Conservation (phyloP, 2,113 vertebrate genomes). For the Coturnix japonica region DNA sequence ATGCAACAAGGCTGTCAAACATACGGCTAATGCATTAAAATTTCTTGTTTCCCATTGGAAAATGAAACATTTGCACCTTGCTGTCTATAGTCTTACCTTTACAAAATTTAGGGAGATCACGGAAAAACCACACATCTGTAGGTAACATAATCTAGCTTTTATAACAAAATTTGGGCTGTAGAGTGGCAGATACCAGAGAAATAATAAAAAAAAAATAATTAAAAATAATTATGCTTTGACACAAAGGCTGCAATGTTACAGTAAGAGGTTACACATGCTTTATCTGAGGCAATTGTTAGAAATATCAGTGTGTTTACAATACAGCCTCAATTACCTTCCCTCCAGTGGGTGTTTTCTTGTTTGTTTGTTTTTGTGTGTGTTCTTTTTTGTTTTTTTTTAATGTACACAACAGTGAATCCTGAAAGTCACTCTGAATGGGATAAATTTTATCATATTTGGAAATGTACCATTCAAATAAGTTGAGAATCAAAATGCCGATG, state of each 20-base stretch:
- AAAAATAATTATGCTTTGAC: not conserved
- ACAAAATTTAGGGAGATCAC: not conserved
- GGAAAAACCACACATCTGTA: not conserved
- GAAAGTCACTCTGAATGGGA: not conserved
- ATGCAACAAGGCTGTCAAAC: not conserved
- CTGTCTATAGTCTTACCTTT: not conserved
- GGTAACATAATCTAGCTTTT: not conserved
- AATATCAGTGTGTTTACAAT: not conserved
- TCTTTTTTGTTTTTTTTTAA: not conserved
- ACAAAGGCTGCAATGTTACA: not conserved
- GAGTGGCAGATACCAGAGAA: not conserved
- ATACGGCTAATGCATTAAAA: not conserved
- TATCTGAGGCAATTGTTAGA: not conserved
- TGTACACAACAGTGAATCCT: not conserved
- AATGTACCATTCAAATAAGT: not conserved
- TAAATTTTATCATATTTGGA: slow-evolving; percentile 13
- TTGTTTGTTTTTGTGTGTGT: not conserved
- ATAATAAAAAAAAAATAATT: not conserved
- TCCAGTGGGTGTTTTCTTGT: not conserved
- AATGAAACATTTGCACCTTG: not conserved
- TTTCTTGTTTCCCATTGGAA: slow-evolving; percentile 2
- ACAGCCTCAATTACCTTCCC: not conserved
- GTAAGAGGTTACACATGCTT: not conserved
- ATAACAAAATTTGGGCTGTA: not conserved
- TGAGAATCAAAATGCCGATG: not conserved